Evolutionary conservation across 2,797 vertebrate species (phyloP).

Genomic region (Hydrocynus forskahlii): DNA sequence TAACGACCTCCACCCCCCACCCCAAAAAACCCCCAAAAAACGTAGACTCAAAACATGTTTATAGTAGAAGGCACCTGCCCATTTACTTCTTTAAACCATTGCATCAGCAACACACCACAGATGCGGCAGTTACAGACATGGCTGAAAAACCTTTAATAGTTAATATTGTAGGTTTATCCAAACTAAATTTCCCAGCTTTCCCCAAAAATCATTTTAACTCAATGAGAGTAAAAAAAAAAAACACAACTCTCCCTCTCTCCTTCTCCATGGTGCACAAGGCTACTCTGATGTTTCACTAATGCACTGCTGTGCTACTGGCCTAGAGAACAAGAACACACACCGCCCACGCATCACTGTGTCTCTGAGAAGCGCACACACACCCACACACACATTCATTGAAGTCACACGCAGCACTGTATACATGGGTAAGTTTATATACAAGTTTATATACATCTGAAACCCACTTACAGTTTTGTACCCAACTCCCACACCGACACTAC

Average conservation of each 20-base stretch:
- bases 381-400: conserved; percentile 23
- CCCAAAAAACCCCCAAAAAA: too few relatives aligned
- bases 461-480: conserved; percentile 13
- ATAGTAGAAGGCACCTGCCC: neutral
- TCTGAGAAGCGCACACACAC: conserved; percentile 27
- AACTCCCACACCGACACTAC: conserved; percentile 21
- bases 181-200: conserved; percentile 27
- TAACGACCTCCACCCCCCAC: too few relatives aligned
- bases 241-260: neutral
- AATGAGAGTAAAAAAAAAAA: neutral
- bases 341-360: conserved; percentile 25
- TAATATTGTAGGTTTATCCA: neutral
- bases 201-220: neutral
- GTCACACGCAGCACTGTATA: conserved; percentile 19
- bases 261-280: neutral
- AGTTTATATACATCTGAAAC: conserved; percentile 6
- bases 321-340: conserved; percentile 39
- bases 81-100: neutral
- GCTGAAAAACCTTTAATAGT: neutral
- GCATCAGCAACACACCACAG: neutral
- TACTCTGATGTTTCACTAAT: conserved; percentile 49
- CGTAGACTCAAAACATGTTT: neutral
- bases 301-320: conserved; percentile 20
- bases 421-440: neutral
- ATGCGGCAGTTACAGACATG: neutral